Percentiles rank a stretch among this genome's conserved stretches.
phyloP scores from a whole-genome alignment of 2,797 vertebrate species.

The Chelon auratus region DNA sequence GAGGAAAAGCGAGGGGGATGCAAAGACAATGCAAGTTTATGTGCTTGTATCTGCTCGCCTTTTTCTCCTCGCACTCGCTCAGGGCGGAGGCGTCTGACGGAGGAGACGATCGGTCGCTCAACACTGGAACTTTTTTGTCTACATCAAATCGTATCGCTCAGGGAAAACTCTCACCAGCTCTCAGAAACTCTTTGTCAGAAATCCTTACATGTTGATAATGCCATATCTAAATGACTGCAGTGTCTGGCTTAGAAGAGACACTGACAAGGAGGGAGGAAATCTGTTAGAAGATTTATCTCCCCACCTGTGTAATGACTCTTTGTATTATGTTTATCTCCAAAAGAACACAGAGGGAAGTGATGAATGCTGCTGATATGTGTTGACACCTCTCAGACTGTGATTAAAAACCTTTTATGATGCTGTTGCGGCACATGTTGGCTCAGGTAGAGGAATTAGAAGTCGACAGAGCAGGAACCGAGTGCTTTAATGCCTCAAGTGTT shows the following conservation, averaged over 20 bases:
- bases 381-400: conserved; percentile 48
- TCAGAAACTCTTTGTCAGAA: not conserved
- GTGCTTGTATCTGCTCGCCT: conserved; percentile 43
- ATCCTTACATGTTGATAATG: conserved; percentile 29
- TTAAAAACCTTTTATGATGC: conserved; percentile 49
- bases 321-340: conserved; percentile 61
- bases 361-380: conserved; percentile 46
- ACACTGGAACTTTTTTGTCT: conserved; percentile 12
- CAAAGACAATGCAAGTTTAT: conserved; percentile 44
- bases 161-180: not conserved
- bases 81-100: conserved; percentile 6
- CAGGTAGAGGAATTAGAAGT: not conserved
- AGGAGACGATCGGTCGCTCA: conserved; percentile 15
- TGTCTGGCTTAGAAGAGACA: conserved; percentile 14
- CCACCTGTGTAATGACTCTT: conserved; percentile 54
- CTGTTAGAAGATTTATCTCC: conserved; percentile 47
- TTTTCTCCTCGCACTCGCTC: conserved; percentile 29
- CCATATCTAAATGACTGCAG: conserved; percentile 40
- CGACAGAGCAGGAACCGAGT: not conserved
- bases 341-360: conserved; percentile 42
- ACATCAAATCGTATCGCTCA: not conserved
- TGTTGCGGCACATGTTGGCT: conserved; percentile 2
- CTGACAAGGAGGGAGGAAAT: conserved; percentile 12
- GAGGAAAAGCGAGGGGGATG: conserved; percentile 40
- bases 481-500: conserved; percentile 14